Percentiles rank a stretch among this genome's conserved stretches.
Conservation (phyloP, 2,113 vertebrate genomes). For the Spheniscus mendiculus region DNA sequence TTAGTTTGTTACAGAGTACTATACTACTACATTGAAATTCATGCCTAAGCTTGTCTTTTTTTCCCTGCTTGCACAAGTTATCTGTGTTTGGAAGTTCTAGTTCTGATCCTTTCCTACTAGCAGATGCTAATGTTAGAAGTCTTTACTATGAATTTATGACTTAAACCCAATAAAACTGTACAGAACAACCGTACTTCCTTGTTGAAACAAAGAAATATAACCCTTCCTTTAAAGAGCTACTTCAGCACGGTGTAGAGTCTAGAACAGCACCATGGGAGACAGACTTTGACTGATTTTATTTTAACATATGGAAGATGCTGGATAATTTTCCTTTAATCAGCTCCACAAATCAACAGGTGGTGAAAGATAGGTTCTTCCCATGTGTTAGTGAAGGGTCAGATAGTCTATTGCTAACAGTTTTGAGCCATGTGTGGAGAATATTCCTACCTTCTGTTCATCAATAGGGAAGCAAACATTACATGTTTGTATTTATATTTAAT, state of each 20-base stretch:
- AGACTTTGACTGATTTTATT: neutral
- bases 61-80: neutral
- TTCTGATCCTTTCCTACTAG: neutral
- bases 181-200: neutral
- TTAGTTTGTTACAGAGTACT: neutral
- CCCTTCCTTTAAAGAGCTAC: neutral
- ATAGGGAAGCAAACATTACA: neutral
- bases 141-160: neutral
- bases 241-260: neutral
- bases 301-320: neutral
- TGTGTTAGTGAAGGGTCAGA: neutral
- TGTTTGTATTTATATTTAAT: neutral
- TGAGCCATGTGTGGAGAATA: neutral
- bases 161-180: neutral
- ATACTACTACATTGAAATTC: neutral
- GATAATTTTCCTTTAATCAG: neutral
- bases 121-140: neutral
- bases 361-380: neutral
- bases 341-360: neutral
- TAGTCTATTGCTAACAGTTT: neutral
- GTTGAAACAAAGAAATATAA: neutral
- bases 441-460: neutral
- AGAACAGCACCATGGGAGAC: neutral
- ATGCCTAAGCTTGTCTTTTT: neutral
- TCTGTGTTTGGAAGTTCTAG: neutral